Conservation (phyloP, 2,888 invertebrate genomes). For the Phortica magna region DNA sequence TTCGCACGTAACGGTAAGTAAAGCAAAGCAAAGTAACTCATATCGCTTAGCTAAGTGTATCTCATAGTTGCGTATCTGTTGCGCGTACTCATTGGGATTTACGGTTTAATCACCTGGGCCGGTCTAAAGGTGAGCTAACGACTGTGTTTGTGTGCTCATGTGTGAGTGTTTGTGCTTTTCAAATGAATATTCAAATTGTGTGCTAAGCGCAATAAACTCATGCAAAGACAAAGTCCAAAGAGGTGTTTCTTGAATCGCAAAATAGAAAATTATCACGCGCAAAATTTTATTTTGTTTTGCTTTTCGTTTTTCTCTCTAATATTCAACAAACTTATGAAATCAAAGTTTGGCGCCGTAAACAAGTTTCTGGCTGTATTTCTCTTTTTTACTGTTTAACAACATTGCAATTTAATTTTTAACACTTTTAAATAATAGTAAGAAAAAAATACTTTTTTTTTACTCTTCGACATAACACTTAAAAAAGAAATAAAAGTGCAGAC, state of each 20-base stretch:
- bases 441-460: neutral
- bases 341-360: too few relatives aligned
- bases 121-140: neutral
- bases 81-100: neutral
- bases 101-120: neutral
- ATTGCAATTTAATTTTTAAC: too few relatives aligned
- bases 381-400: too few relatives aligned
- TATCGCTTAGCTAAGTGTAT: neutral
- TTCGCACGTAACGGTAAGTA: neutral
- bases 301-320: too few relatives aligned
- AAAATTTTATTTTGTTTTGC: neutral
- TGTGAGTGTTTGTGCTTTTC: neutral
- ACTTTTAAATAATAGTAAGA: too few relatives aligned
- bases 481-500: neutral
- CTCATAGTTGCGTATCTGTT: neutral
- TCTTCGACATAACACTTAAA: neutral
- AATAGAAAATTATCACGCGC: neutral
- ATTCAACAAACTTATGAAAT: too few relatives aligned
- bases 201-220: neutral
- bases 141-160: neutral
- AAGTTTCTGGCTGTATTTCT: too few relatives aligned
- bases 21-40: too few relatives aligned
- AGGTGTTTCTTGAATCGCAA: neutral
- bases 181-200: neutral
- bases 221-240: neutral